A percentile compares a stretch with the other conserved stretches of the same genome.
Conservation (phyloP, 1,140 invertebrate genomes). For the Hormaphis cornu region DNA sequence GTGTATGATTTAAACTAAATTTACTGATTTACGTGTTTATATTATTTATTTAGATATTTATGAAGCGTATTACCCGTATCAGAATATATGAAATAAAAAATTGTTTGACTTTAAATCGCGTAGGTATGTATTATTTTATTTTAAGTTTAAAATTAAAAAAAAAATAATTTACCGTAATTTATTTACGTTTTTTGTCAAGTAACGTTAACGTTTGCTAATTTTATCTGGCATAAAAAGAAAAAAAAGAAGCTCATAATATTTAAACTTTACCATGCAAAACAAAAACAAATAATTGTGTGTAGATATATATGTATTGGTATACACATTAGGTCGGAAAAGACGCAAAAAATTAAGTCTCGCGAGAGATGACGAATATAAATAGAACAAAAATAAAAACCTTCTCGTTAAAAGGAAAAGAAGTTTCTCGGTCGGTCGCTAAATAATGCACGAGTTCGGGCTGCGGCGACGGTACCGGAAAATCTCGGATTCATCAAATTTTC, state of each 20-base stretch:
- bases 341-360: constrained; percentile 15
- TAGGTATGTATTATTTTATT: no score
- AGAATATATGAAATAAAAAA: no score
- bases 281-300: constrained; percentile 22
- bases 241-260: no score
- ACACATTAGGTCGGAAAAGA: background rate
- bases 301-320: no score
- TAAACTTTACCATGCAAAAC: background rate
- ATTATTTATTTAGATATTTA: no score
- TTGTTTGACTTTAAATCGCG: no score
- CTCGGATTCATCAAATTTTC: constrained; percentile 38
- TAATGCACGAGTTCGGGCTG: constrained; percentile 29
- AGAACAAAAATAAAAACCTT: constrained; percentile 28
- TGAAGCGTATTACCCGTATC: no score
- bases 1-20: no score
- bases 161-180: no score
- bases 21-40: no score
- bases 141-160: no score
- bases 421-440: constrained; percentile 29
- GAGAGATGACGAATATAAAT: background rate
- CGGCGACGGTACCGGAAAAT: constrained; percentile 35
- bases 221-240: background rate
- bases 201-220: background rate
- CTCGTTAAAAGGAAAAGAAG: constrained; percentile 23
- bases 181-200: no score